phyloP scores from a whole-genome alignment of 2,888 invertebrate species.

The Schrankia costaestrigalis region DNA sequence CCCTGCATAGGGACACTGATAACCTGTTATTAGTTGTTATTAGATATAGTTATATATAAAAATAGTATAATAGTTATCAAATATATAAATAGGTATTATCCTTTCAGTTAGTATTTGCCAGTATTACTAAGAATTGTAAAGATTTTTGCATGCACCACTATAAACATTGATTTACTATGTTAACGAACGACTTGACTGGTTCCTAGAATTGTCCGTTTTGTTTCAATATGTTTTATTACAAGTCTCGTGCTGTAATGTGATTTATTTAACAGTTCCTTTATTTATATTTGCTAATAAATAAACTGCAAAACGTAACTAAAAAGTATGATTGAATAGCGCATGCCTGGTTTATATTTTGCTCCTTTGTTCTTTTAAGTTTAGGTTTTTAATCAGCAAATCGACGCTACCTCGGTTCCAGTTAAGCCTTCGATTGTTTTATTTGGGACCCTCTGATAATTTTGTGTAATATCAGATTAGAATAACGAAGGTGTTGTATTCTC shows the following conservation, averaged over 20 bases:
- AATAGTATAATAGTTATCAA: no score
- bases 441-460: conserved; percentile 14
- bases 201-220: conserved; percentile 32
- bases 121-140: no score
- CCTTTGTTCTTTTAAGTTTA: conserved; percentile 6
- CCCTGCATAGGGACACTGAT: no score
- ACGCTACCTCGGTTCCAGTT: conserved; percentile 18
- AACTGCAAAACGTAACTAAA: no score
- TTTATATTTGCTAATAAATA: conserved; percentile 47
- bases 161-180: conserved; percentile 2
- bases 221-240: conserved; percentile 39
- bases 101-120: no score
- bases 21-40: no score
- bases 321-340: conserved; percentile 32
- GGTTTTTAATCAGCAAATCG: conserved; percentile 3
- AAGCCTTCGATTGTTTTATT: conserved; percentile 18
- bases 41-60: no score
- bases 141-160: no score
- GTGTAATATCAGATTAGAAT: conserved; percentile 5
- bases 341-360: conserved; percentile 21
- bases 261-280: conserved; percentile 46
- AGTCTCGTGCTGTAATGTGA: conserved; percentile 32
- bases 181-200: conserved; percentile 22
- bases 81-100: no score
- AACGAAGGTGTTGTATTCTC: conserved; percentile 2